These are phyloP conservation scores for Indri indri DNA, from an alignment of 2,113 vertebrate species.

Conservation along the genomic window DNA sequence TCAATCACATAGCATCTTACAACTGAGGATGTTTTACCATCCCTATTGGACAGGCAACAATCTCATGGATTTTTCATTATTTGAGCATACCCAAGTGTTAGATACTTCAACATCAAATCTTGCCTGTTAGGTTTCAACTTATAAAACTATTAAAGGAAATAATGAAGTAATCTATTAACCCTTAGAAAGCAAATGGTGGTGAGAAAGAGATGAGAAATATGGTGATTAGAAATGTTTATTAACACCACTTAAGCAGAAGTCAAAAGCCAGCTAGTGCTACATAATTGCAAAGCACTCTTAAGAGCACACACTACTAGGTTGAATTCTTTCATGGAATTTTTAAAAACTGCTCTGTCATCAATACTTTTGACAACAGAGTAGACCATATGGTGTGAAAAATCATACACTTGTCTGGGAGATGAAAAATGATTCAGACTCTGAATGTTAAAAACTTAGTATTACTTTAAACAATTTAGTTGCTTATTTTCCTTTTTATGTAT, in stretches of 20 bases:
- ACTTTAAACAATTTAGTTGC: neutral
- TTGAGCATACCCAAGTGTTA: neutral
- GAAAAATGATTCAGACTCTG: neutral
- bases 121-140: neutral
- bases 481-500: neutral
- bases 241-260: neutral
- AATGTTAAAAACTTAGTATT: neutral
- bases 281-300: neutral
- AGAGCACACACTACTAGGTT: neutral
- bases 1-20: neutral
- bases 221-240: neutral
- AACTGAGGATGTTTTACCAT: neutral
- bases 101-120: neutral
- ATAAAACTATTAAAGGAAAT: neutral
- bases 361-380: neutral
- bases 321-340: neutral
- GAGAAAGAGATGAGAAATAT: neutral
- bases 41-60: neutral
- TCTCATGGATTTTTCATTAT: neutral
- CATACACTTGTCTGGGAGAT: neutral
- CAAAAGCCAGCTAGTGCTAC: neutral
- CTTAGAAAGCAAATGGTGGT: neutral
- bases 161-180: neutral
- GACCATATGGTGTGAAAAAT: neutral
- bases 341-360: neutral